phyloP scores from a whole-genome alignment of 2,113 vertebrate genomes.

The Eclectus roratus region DNA sequence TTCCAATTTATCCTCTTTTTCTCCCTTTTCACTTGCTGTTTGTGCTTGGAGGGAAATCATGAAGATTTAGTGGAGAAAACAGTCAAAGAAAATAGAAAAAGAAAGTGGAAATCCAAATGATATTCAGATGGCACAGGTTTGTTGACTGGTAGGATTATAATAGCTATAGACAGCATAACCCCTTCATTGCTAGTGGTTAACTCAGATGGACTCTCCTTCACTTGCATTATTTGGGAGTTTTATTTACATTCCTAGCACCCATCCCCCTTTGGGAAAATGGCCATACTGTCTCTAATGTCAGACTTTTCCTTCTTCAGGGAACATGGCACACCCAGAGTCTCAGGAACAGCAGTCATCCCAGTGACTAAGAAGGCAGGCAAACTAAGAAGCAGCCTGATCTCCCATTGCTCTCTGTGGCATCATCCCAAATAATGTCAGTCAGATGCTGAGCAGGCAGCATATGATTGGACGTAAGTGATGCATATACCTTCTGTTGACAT shows the following conservation, averaged over 20 bases:
- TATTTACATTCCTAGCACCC: background rate
- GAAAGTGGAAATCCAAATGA: background rate
- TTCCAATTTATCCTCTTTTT: background rate
- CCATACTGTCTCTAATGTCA: background rate
- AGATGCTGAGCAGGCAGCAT: conserved; percentile 34
- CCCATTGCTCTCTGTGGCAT: conserved; percentile 34
- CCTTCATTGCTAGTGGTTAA: background rate
- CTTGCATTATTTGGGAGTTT: background rate
- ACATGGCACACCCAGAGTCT: background rate
- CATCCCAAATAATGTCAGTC: conserved; percentile 19
- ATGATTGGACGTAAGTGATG: background rate
- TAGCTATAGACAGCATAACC: background rate
- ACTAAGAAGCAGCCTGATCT: background rate
- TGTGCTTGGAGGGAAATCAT: background rate
- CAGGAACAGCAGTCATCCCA: background rate
- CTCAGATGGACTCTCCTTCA: background rate
- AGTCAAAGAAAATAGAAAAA: background rate
- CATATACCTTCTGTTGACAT: conserved; percentile 54
- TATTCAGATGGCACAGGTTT: background rate
- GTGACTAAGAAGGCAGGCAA: background rate
- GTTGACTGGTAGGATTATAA: conserved; percentile 22
- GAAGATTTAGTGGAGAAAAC: background rate
- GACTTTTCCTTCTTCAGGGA: background rate
- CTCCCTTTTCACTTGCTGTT: background rate
- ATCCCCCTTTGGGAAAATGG: background rate